These are phyloP conservation scores for Oryzias javanicus DNA, from an alignment of 2,113 vertebrate species.

Conservation along the genomic window DNA sequence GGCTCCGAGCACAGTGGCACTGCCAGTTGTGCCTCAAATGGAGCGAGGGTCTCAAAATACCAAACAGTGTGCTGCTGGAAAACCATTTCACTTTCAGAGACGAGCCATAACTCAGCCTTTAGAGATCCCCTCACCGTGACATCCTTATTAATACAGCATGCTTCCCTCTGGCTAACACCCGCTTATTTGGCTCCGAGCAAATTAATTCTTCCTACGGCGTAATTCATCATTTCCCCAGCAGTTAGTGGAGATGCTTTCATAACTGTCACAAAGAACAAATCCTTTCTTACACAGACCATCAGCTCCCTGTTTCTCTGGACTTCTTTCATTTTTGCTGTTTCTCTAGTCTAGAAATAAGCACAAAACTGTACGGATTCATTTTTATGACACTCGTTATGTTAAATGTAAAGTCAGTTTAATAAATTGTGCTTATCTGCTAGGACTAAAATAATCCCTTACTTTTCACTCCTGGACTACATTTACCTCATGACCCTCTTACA, in stretches of 20 bases:
- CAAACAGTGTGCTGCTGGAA: slow-evolving; percentile 29
- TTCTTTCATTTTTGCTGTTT: slow-evolving; percentile 2
- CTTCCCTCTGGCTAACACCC: slow-evolving; percentile 5
- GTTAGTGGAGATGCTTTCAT: slow-evolving; percentile 5
- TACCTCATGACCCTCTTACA: too few relatives aligned
- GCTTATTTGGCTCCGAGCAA: slow-evolving; percentile 29
- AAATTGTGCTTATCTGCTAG: not conserved
- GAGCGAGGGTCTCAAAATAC: slow-evolving; percentile 22
- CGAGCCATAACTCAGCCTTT: slow-evolving; percentile 47
- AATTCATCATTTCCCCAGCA: slow-evolving; percentile 25
- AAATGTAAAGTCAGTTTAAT: not conserved
- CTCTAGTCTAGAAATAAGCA: not conserved
- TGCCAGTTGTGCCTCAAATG: slow-evolving; percentile 41
- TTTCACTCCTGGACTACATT: too few relatives aligned
- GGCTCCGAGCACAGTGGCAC: slow-evolving; percentile 26
- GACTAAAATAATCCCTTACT: too few relatives aligned
- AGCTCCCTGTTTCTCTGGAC: slow-evolving; percentile 4
- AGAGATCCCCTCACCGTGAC: slow-evolving; percentile 21
- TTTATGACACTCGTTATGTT: not conserved
- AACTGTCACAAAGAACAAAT: slow-evolving; percentile 18
- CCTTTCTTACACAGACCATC: not conserved
- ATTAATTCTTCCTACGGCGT: slow-evolving; percentile 18
- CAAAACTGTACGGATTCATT: not conserved
- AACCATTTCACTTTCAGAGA: slow-evolving; percentile 42
- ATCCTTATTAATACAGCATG: slow-evolving; percentile 40